Percentiles rank a stretch among this genome's conserved stretches.
Conservation (phyloP, 2,888 invertebrate species). For the Apeira syringaria region DNA sequence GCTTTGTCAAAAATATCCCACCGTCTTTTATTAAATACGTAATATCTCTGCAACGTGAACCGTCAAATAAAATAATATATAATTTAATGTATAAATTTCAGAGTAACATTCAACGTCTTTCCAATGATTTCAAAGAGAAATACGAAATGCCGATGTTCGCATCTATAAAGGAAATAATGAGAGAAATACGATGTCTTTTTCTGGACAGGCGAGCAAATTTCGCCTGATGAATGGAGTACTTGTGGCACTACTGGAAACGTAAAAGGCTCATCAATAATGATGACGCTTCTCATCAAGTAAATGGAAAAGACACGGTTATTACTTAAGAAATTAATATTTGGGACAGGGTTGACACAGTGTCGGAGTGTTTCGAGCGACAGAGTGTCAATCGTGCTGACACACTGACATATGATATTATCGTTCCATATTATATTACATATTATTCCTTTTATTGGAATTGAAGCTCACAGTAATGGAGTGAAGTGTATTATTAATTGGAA, state of each 20-base stretch:
- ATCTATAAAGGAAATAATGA: slow-evolving; percentile 27
- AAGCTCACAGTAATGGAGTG: not conserved
- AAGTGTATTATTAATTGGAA: not conserved
- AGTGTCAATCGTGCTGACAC: slow-evolving; percentile 37
- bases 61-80: slow-evolving; percentile 31
- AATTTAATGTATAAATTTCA: slow-evolving; percentile 29
- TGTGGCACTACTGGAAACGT: slow-evolving; percentile 40
- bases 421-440: not conserved
- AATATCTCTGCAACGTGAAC: slow-evolving; percentile 17
- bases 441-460: slow-evolving; percentile 23
- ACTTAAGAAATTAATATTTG: slow-evolving; percentile 70
- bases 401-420: slow-evolving; percentile 35
- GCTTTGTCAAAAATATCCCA: slow-evolving; percentile 45
- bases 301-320: slow-evolving; percentile 53
- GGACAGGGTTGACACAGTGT: slow-evolving; percentile 34
- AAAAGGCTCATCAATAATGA: slow-evolving; percentile 60
- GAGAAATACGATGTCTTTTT: slow-evolving; percentile 33
- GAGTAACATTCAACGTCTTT: slow-evolving; percentile 22
- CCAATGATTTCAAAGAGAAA: slow-evolving; percentile 22
- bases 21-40: slow-evolving; percentile 34
- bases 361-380: slow-evolving; percentile 27
- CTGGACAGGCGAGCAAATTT: slow-evolving; percentile 43
- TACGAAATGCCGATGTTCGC: slow-evolving; percentile 23
- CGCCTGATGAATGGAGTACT: slow-evolving; percentile 43
- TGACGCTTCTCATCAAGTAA: slow-evolving; percentile 56